Conservation (phyloP, 2,888 invertebrate species). For the Sarcophaga subvicina region DNA sequence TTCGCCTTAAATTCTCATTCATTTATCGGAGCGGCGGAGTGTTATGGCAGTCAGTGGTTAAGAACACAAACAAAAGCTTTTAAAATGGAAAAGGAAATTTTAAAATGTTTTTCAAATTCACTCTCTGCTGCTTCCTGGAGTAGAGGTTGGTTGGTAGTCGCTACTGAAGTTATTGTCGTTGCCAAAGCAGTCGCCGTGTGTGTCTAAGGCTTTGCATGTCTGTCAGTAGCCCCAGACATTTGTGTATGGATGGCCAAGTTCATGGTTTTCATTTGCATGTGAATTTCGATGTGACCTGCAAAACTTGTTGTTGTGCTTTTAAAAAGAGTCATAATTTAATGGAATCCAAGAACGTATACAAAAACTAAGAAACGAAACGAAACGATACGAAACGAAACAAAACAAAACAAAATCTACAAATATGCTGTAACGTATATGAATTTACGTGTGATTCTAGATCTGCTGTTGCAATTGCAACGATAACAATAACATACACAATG, state of each 20-base stretch:
- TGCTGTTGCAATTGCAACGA: background rate
- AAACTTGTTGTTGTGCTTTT: conserved; percentile 58
- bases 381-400: background rate
- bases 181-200: conserved; percentile 1
- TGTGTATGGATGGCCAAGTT: conserved; percentile 62
- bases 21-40: too few species aligned
- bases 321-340: conserved; percentile 56
- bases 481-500: conserved; percentile 8
- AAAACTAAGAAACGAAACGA: background rate
- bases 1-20: too few species aligned
- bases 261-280: conserved; percentile 65
- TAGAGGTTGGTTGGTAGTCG: background rate
- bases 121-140: conserved; percentile 15
- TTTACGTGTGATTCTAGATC: background rate
- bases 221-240: conserved; percentile 23
- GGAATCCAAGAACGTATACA: background rate
- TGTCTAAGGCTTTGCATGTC: conserved; percentile 52
- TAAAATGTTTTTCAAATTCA: conserved; percentile 7
- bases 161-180: background rate
- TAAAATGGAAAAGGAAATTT: background rate
- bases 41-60: background rate
- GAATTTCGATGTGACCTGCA: conserved; percentile 60
- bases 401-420: background rate
- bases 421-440: background rate
- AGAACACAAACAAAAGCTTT: background rate